phyloP scores from a whole-genome alignment of 2,797 vertebrate genomes.

The Lithobates pipiens region DNA sequence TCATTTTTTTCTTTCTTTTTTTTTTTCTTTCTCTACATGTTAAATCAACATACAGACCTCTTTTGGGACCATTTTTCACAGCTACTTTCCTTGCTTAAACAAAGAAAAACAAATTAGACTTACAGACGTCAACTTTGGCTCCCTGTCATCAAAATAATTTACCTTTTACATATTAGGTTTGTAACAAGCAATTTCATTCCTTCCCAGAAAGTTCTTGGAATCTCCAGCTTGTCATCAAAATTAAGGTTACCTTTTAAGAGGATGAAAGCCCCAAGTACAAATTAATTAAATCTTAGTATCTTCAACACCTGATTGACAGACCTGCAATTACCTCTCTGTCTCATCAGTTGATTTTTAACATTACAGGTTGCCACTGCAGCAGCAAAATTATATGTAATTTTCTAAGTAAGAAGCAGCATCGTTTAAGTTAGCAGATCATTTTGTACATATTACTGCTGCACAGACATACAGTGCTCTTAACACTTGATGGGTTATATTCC shows the following conservation, averaged over 20 bases:
- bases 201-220: not conserved
- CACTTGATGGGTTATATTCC: conserved; percentile 22
- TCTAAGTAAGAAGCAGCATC: conserved; percentile 38
- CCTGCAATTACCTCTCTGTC: conserved; percentile 36
- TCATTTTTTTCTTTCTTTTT: not conserved
- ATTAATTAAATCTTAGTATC: conserved; percentile 39
- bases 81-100: conserved; percentile 11
- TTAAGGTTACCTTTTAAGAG: conserved; percentile 5
- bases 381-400: conserved; percentile 50
- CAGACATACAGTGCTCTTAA: conserved; percentile 25
- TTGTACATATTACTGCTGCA: conserved; percentile 14
- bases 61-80: conserved; percentile 22
- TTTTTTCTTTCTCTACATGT: not conserved
- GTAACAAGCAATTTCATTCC: conserved; percentile 1
- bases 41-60: not conserved
- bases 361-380: conserved; percentile 41
- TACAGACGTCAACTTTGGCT: conserved; percentile 17
- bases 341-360: conserved; percentile 48
- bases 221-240: not conserved
- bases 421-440: conserved; percentile 39
- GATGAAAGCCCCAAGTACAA: not conserved
- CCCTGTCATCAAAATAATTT: conserved; percentile 25
- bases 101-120: conserved; percentile 5
- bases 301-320: conserved; percentile 31
- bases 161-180: conserved; percentile 26